Evolutionary conservation across 2,797 vertebrate genomes (phyloP).

Genomic region (Nyctalus aviator): DNA sequence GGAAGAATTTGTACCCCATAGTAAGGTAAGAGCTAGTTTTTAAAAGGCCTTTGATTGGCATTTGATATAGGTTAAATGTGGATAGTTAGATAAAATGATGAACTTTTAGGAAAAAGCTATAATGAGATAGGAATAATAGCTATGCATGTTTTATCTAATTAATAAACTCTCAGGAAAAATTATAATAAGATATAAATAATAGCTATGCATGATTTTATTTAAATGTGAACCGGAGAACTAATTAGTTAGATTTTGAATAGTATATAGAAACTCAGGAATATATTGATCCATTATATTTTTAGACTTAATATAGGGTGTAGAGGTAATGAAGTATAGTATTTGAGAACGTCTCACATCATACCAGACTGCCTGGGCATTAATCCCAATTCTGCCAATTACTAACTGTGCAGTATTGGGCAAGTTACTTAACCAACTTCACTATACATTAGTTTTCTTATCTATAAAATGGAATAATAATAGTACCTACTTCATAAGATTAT

Average conservation of each 20-base stretch:
- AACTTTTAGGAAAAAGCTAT: neutral
- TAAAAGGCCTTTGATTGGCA: neutral
- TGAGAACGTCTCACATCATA: neutral
- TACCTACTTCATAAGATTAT: neutral
- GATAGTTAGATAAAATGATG: slow-evolving; percentile 33
- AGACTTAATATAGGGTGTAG: neutral
- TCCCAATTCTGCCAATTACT: neutral
- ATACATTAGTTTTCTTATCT: slow-evolving; percentile 39
- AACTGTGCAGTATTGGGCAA: neutral
- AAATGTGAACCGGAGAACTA: slow-evolving; percentile 40
- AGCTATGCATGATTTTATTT: slow-evolving; percentile 10
- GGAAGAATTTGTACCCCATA: slow-evolving; percentile 99
- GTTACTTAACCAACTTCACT: slow-evolving; percentile 12
- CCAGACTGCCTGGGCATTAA: neutral
- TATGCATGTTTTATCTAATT: slow-evolving; percentile 33
- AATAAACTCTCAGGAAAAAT: slow-evolving; percentile 13
- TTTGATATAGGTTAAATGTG: neutral
- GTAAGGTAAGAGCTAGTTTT: slow-evolving; percentile 91
- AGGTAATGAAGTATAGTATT: neutral
- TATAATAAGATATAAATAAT: neutral
- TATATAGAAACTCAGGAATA: neutral
- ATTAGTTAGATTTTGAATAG: slow-evolving; percentile 2
- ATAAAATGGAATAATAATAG: slow-evolving; percentile 24
- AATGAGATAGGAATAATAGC: neutral
- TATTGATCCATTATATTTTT: slow-evolving; percentile 31